These are phyloP conservation scores for Corythaixoides concolor DNA, from an alignment of 2,113 vertebrate genomes.

Conservation along the genomic window DNA sequence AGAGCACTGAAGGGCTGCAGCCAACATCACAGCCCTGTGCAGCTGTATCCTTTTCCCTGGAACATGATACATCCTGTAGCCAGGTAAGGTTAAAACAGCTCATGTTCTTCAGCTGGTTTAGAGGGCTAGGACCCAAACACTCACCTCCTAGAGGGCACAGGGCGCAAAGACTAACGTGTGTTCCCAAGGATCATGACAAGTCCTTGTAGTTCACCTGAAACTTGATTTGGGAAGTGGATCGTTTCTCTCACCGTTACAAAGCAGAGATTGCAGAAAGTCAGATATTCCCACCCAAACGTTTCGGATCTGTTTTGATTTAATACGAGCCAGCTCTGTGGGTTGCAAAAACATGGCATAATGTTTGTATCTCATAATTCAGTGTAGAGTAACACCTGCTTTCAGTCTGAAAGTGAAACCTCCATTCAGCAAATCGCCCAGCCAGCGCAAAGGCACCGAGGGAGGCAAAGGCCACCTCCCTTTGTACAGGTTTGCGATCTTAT, in stretches of 20 bases:
- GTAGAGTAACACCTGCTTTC: slow-evolving; percentile 32
- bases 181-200: background rate
- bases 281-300: background rate
- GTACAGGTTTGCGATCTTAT: slow-evolving; percentile 37
- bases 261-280: background rate
- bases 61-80: background rate
- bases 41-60: background rate
- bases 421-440: background rate
- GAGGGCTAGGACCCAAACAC: background rate
- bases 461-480: slow-evolving; percentile 30
- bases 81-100: background rate
- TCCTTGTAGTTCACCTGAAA: background rate
- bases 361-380: background rate
- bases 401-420: slow-evolving; percentile 3
- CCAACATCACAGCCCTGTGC: background rate
- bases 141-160: background rate
- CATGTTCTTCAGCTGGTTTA: background rate
- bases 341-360: background rate
- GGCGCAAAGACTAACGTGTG: background rate
- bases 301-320: background rate
- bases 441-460: slow-evolving; percentile 36
- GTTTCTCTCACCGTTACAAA: background rate
- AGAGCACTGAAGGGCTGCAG: background rate
- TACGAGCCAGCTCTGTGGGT: background rate
- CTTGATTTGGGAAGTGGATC: background rate